phyloP scores from a whole-genome alignment of 1,140 invertebrate species.

The Choristoneura fumiferana region DNA sequence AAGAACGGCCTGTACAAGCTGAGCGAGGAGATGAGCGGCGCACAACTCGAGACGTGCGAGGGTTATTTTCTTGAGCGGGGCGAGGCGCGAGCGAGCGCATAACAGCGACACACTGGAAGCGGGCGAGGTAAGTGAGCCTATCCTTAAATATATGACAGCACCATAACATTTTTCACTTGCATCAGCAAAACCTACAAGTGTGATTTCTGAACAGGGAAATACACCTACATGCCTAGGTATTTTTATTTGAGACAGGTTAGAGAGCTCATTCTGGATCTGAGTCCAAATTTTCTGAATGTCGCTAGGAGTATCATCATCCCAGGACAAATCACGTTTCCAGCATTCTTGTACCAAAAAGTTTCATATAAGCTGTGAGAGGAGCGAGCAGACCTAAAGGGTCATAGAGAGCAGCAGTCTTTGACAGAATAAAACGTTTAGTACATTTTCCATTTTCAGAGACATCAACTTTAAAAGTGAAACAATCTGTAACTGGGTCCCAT shows the following conservation, averaged over 20 bases:
- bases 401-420: too few species aligned
- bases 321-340: not conserved
- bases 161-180: not conserved
- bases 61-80: too few species aligned
- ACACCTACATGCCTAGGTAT: not conserved
- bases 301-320: not conserved
- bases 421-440: too few species aligned
- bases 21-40: too few species aligned
- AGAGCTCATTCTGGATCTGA: not conserved
- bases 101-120: not conserved
- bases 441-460: too few species aligned
- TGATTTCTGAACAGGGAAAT: too few species aligned
- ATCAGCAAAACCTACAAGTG: too few species aligned
- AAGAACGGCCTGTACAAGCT: too few species aligned
- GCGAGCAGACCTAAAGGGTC: not conserved
- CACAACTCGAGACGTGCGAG: too few species aligned
- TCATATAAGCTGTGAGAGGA: not conserved
- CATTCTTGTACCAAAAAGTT: not conserved
- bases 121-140: not conserved
- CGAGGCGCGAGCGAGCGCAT: not conserved
- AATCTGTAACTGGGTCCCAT: constrained; percentile 1
- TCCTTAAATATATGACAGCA: not conserved
- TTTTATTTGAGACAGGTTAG: not conserved
- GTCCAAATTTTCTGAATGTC: not conserved
- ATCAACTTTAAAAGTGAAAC: too few species aligned